Conservation (phyloP, 1,140 invertebrate genomes). For the Schmidtea mediterranea region DNA sequence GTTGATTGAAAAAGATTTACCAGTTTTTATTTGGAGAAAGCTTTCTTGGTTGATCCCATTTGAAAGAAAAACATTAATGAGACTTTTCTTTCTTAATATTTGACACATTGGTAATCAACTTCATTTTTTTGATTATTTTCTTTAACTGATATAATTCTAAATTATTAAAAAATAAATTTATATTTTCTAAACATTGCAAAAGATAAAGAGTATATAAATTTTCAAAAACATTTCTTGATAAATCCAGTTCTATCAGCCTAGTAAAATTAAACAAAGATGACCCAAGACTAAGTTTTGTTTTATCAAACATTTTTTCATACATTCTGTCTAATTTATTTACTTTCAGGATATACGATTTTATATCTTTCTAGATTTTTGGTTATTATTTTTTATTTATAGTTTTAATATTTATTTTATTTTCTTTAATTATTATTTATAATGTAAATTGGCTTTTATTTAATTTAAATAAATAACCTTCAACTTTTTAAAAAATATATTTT, state of each 20-base stretch:
- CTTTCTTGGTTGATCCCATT: conserved; percentile 14
- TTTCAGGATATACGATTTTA: too few relatives aligned
- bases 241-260: conserved; percentile 21
- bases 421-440: too few relatives aligned
- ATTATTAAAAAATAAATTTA: conserved; percentile 28
- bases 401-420: too few relatives aligned
- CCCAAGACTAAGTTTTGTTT: conserved; percentile 22
- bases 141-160: conserved; percentile 19
- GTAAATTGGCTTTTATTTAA: too few relatives aligned
- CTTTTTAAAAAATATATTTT: too few relatives aligned
- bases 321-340: too few relatives aligned
- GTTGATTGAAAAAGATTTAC: too few relatives aligned
- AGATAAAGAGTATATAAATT: conserved; percentile 17
- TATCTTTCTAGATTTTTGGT: too few relatives aligned
- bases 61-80: conserved; percentile 21
- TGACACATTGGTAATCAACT: conserved; percentile 22
- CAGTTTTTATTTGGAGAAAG: too few relatives aligned
- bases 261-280: conserved; percentile 19
- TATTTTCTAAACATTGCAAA: conserved; percentile 20
- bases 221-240: conserved; percentile 23
- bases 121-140: conserved; percentile 18
- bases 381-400: too few relatives aligned
- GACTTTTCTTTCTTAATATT: conserved; percentile 22
- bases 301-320: conserved; percentile 25
- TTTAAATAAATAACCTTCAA: too few relatives aligned